A percentile compares a stretch with the other conserved stretches of the same genome.
These are phyloP conservation scores for zebrafish (Danio rerio) DNA, from an alignment of 2,113 vertebrate genomes.

Conservation along the genomic window GRCz12tu NC_133176.1:14303501-14304000, in stretches of 20 bases:
- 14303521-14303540: conserved; percentile 12
- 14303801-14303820: conserved; percentile 44
- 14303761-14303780: conserved; percentile 25
- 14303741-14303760: conserved; percentile 5
- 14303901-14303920: conserved; percentile 49
- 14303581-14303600: not conserved
- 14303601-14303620: not conserved
- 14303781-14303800: conserved; percentile 42
- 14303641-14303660: not conserved
- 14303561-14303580: conserved; percentile 18
- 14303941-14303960: conserved; percentile 52
- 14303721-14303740: conserved; percentile 20
- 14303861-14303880: conserved; percentile 33
- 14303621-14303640: conserved; percentile 1
- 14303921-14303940: conserved; percentile 49
- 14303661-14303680: not conserved
- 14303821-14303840: conserved; percentile 22
- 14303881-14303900: conserved; percentile 44
- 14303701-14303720: conserved; percentile 7
- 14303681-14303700: conserved; percentile 3
- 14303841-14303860: not conserved
- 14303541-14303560: conserved; percentile 27
- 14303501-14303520: conserved; percentile 3
- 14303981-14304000: conserved; percentile 32
- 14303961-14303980: conserved; percentile 33